Conservation (phyloP, 2,797 vertebrate species). For the Urosaurus nigricauda region DNA sequence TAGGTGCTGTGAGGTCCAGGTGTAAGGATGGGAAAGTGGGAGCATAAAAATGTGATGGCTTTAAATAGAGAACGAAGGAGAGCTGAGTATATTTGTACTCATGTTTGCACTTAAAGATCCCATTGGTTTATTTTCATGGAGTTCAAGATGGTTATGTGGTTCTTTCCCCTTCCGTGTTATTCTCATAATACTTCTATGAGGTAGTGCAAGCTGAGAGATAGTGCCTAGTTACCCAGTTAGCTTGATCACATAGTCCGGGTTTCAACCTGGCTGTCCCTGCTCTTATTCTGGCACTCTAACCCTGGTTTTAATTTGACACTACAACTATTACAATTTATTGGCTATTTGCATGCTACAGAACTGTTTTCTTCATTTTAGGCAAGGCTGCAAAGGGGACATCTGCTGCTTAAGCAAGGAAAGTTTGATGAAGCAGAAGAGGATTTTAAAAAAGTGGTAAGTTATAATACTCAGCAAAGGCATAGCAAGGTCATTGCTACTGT, state of each 20-base stretch:
- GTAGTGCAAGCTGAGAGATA: neutral
- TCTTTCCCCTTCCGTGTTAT: neutral
- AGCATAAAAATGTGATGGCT: neutral
- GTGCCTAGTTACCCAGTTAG: neutral
- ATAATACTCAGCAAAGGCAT: neutral
- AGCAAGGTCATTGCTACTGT: too few relatives aligned
- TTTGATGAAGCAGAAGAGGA: conserved; percentile 95
- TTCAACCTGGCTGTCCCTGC: too few relatives aligned
- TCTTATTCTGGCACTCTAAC: neutral
- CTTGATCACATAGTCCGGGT: neutral
- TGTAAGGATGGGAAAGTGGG: neutral
- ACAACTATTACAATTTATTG: neutral
- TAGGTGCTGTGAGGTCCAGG: neutral
- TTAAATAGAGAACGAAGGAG: neutral
- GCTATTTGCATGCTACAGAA: conserved; percentile 25
- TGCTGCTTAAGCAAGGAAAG: conserved; percentile 93
- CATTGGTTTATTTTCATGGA: conserved; percentile 7
- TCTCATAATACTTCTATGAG: neutral
- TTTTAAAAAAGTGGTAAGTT: conserved; percentile 94
- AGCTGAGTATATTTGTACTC: too few relatives aligned
- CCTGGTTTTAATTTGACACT: neutral
- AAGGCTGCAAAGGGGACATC: conserved; percentile 93
- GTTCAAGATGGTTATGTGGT: neutral
- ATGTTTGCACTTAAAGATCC: conserved; percentile 18
- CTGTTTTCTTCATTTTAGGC: conserved; percentile 80